These are phyloP conservation scores for Cephus cinctus DNA, from an alignment of 1,140 invertebrate genomes.

Conservation along the genomic window DNA sequence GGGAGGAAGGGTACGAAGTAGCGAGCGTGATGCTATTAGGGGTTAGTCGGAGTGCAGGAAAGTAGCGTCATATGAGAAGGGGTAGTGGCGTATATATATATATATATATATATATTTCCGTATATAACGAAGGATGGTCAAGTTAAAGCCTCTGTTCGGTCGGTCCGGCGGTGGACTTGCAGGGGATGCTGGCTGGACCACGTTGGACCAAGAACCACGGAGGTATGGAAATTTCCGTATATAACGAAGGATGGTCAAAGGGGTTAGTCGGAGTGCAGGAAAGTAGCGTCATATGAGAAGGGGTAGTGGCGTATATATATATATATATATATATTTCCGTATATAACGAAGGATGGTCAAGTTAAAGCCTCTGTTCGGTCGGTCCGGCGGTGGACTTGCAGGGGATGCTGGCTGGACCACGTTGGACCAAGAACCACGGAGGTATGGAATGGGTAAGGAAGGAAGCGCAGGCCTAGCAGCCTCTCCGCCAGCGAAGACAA, in stretches of 20 bases:
- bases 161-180: background rate
- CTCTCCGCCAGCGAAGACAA: constrained; percentile 36
- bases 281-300: background rate
- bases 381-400: background rate
- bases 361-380: background rate
- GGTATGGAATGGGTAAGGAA: constrained; percentile 29
- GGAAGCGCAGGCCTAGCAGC: constrained; percentile 29
- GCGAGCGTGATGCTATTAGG: background rate
- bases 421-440: constrained; percentile 10
- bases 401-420: too few species aligned
- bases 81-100: background rate
- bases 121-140: background rate
- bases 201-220: constrained; percentile 8
- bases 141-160: background rate
- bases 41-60: background rate
- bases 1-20: too few species aligned
- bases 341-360: background rate
- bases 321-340: background rate
- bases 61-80: background rate
- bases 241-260: background rate
- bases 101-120: background rate
- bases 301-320: background rate
- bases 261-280: background rate
- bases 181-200: too few species aligned
- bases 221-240: constrained; percentile 20